phyloP scores from a whole-genome alignment of 1,140 invertebrate species.

The Drosophila sucinea region DNA sequence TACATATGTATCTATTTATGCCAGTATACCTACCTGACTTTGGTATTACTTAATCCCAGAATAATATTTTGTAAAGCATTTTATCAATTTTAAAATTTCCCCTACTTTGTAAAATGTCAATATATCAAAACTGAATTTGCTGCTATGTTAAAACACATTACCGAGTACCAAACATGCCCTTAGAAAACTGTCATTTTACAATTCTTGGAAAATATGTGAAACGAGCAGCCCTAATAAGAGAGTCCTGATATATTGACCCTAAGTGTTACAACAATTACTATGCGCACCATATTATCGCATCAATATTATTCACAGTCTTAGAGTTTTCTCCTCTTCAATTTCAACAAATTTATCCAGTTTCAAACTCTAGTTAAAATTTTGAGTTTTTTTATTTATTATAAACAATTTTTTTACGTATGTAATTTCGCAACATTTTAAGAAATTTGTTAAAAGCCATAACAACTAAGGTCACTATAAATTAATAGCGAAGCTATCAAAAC shows the following conservation, averaged over 20 bases:
- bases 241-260: not conserved
- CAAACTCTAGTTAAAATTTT: conserved; percentile 23
- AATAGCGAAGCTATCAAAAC: conserved; percentile 20
- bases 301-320: not conserved
- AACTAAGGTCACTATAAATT: conserved; percentile 76
- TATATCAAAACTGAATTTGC: too few species aligned
- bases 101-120: too few species aligned
- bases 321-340: not conserved
- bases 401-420: conserved; percentile 33
- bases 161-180: too few species aligned
- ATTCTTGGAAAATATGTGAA: not conserved
- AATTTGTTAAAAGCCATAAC: conserved; percentile 68
- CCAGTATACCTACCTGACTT: conserved; percentile 40
- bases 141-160: too few species aligned
- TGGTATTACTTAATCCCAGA: not conserved
- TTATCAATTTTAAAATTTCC: not conserved
- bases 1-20: conserved; percentile 28
- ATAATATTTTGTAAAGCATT: not conserved
- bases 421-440: conserved; percentile 45
- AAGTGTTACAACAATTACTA: not conserved
- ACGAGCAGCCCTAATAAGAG: not conserved
- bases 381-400: conserved; percentile 68
- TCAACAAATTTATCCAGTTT: conserved; percentile 17
- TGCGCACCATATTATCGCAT: not conserved
- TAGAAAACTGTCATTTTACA: too few species aligned